phyloP scores from a whole-genome alignment of 2,113 vertebrate genomes.

The Charina bottae region DNA sequence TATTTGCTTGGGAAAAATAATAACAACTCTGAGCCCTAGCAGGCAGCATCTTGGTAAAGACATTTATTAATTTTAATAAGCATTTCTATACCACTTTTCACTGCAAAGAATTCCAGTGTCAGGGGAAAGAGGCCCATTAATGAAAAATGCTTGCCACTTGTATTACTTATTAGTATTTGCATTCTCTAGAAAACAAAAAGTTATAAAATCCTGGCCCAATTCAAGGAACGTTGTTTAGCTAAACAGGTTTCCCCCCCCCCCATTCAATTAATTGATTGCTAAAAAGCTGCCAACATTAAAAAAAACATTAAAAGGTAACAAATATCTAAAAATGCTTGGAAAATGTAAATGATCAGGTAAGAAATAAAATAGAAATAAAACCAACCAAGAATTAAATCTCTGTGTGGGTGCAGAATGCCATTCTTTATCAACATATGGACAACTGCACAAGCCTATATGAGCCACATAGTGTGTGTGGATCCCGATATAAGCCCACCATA shows the following conservation, averaged over 20 bases:
- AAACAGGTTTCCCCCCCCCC: background rate
- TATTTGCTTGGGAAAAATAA: background rate
- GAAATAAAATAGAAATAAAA: background rate
- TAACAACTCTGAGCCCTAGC: background rate
- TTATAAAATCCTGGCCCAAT: background rate
- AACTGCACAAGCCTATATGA: background rate
- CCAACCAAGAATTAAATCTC: background rate
- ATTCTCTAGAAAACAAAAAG: background rate
- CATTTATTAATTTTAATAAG: background rate
- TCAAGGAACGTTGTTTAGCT: background rate
- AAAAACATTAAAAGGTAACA: background rate
- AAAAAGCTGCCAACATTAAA: background rate
- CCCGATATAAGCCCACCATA: background rate
- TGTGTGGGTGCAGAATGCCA: background rate
- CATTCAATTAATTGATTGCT: background rate
- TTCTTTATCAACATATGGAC: background rate
- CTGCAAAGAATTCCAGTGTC: background rate
- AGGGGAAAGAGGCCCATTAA: background rate
- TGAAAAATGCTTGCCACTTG: no score
- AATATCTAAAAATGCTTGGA: background rate
- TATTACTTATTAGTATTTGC: background rate
- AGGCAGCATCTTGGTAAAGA: no score
- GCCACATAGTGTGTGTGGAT: background rate
- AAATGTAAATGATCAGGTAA: background rate
- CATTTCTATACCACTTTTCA: background rate